Evolutionary conservation across 2,888 invertebrate species (phyloP).

Genomic region (Amphipoea oculea): DNA sequence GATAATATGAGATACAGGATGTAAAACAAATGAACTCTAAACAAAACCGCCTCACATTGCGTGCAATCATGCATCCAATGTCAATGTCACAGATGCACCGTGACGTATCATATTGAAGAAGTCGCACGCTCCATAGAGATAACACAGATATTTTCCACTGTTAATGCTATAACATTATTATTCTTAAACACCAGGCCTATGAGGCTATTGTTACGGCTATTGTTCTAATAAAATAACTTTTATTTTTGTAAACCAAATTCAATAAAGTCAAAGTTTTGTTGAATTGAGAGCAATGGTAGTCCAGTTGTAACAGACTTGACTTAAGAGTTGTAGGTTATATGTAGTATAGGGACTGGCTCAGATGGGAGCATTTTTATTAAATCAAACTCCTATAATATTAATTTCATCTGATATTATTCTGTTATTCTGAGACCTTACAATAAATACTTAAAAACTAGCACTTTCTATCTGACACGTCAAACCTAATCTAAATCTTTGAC

Average conservation of each 20-base stretch:
- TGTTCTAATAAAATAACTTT: not conserved
- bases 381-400: too few species aligned
- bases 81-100: constrained; percentile 30
- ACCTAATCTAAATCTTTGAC: too few species aligned
- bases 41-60: not conserved
- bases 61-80: constrained; percentile 15
- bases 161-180: not conserved
- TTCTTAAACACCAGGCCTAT: constrained; percentile 3
- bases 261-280: not conserved
- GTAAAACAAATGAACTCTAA: not conserved
- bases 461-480: too few species aligned
- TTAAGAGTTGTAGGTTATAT: too few species aligned
- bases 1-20: not conserved
- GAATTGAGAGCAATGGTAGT: too few species aligned
- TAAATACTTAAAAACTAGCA: too few species aligned
- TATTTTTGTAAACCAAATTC: not conserved
- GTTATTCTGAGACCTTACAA: too few species aligned
- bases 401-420: too few species aligned
- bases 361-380: too few species aligned
- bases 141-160: constrained; percentile 25
- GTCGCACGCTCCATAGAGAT: constrained; percentile 31
- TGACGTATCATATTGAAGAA: constrained; percentile 6
- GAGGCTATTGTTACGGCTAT: not conserved
- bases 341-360: too few species aligned
- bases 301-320: too few species aligned